Evolutionary conservation across 2,888 invertebrate genomes (phyloP).

Genomic region (Drosophila longiperda): DNA sequence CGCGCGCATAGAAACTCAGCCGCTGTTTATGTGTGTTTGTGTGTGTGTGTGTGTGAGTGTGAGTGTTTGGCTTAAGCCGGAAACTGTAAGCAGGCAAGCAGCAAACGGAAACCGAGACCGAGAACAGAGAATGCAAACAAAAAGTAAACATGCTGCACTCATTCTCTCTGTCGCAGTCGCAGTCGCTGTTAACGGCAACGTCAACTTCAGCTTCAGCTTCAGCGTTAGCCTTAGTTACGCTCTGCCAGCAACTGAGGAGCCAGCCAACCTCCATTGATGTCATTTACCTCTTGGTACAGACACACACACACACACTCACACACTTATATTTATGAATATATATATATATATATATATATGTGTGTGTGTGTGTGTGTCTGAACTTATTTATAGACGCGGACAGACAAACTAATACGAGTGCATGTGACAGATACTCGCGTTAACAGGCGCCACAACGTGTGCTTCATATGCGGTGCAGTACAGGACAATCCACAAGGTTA

Average conservation of each 20-base stretch:
- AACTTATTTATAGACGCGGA: slow-evolving; percentile 16
- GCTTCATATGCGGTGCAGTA: slow-evolving; percentile 16
- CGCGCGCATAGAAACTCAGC: slow-evolving; percentile 63
- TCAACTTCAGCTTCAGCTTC: slow-evolving; percentile 8
- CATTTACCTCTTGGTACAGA: slow-evolving; percentile 72
- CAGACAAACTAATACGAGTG: slow-evolving; percentile 13
- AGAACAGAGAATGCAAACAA: slow-evolving; percentile 63
- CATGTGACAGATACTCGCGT: slow-evolving; percentile 16
- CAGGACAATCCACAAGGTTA: slow-evolving; percentile 32
- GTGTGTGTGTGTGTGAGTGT: slow-evolving; percentile 12
- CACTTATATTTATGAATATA: slow-evolving; percentile 12
- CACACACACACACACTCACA: slow-evolving; percentile 36
- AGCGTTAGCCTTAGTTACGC: slow-evolving; percentile 16
- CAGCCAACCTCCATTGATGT: slow-evolving; percentile 78
- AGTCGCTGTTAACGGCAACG: slow-evolving; percentile 13
- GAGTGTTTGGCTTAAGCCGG: slow-evolving; percentile 63
- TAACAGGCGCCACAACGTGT: slow-evolving; percentile 39
- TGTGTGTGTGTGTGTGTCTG: not conserved
- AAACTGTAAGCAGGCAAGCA: slow-evolving; percentile 80
- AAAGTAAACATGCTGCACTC: slow-evolving; percentile 53
- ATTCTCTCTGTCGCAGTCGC: slow-evolving; percentile 12
- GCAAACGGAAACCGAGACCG: slow-evolving; percentile 71
- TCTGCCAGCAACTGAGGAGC: slow-evolving; percentile 41
- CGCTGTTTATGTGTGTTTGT: slow-evolving; percentile 1
- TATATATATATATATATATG: slow-evolving; percentile 5